Evolutionary conservation across 2,113 vertebrate species (phyloP), one percentile per base, ranked within the genome.

Genomic region (Trinectes maculatus): DNA sequence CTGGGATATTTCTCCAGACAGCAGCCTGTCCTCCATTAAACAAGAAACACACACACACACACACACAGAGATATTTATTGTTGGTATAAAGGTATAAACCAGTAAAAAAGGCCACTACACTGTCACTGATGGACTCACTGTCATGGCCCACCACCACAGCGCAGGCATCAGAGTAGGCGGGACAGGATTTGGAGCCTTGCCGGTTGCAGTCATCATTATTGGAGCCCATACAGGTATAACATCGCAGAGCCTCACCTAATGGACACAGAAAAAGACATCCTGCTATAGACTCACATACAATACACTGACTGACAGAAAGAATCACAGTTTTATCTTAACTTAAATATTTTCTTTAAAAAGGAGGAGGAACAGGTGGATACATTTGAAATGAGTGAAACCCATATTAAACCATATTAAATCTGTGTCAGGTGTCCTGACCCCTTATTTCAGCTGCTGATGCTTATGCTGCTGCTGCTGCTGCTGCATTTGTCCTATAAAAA

Each of bases 131-230:
- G 75, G 74, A 95, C 95, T 95, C 88, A 96, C 95, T 95, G 73
- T 92, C 88, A 78, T 95, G 94, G 80, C 95, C 95, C 63, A 88
- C 89, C 33, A 96, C 92, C 71, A 93, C 64, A 1, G 94, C 90
- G 6, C 95, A 97, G 0, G 95, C 95, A n/a, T 96, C 95, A 1
- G 94, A 94, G 40, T 91, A 91, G 77, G 88, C 91, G 2, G 94
- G 94, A 16, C 95, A 96, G 3, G 87, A 79, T 83, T 94, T 94
- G 25, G 92, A 87, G 13, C 95, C 95, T 83, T 96, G 95, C 1
- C 85, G 93, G 91, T 96, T 97, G 80, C 95, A 97, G 81, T 95
- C 94, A 0, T 95, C 92, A 33, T 96, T 94, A 40, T 88, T 95
- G 39, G 94, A 93, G 26, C 94, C 95, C 85, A 95, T 95, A 16